phyloP scores from a whole-genome alignment of 2,797 vertebrate species.

The Parauchenoglanis ngamensis region DNA sequence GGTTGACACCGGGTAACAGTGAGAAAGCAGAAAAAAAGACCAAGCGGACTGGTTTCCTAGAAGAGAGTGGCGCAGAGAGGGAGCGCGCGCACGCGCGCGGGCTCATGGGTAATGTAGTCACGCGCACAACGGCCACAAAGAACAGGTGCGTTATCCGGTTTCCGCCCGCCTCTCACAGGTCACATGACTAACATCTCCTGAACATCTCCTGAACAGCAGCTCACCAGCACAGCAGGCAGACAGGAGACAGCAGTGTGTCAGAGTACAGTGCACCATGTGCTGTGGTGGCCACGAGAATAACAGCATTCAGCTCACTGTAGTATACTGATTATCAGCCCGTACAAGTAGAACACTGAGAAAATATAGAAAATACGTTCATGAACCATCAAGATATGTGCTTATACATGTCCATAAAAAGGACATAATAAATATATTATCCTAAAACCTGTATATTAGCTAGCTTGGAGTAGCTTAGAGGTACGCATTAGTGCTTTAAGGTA shows the following conservation, averaged over 20 bases:
- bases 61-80: constrained; percentile 76
- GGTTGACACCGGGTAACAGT: constrained; percentile 80
- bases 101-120: constrained; percentile 80
- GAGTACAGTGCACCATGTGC: neutral
- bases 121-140: constrained; percentile 37
- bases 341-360: neutral
- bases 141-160: constrained; percentile 62
- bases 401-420: neutral
- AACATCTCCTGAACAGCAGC: neutral
- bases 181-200: neutral
- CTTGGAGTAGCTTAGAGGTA: neutral
- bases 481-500: neutral
- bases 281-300: neutral
- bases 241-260: neutral
- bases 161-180: constrained; percentile 17
- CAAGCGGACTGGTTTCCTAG: constrained; percentile 79
- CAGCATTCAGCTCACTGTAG: neutral
- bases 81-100: constrained; percentile 71
- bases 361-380: neutral
- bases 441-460: neutral
- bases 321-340: neutral
- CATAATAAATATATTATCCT: neutral
- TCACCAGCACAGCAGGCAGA: neutral
- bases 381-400: no score
- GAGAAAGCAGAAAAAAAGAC: constrained; percentile 75